Base-by-base conservation (phyloP, 1,140 invertebrate species). In the Argopecten irradians region DNA sequence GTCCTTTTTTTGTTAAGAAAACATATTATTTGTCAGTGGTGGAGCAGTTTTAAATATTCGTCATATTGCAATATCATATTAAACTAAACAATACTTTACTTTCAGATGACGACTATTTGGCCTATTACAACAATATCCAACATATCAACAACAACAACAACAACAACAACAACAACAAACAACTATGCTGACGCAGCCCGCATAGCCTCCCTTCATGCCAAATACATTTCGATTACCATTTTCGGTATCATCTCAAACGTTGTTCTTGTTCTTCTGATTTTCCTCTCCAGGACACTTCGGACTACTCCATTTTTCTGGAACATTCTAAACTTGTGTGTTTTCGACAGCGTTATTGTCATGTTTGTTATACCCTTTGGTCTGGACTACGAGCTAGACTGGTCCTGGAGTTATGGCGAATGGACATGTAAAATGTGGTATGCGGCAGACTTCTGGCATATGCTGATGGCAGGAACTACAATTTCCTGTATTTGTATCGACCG, bases 321-420 rank as follows among this genome's bases (percentile, higher is more conserved):
- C 55, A 71, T 71, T 11, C 55, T 71, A 0, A 71, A 71, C n/a
- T 11, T 71, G n/a, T 71, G 55, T 71, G 22, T 71, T 7, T 71
- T 28, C 55, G 55, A 71, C n/a, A 71, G 55, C 22, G 55, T 71
- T 8, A 71, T n/a, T 5, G 55, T 71, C 22, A 71, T 71, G 55
- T 71, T 71, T 71, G 55, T 71, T 28, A 71, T 71, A 8, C 55
- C 55, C 1, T 71, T 71, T 11, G 55, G 55, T 3, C 55, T 71
- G 55, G 55, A 71, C 55, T 71, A 71, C 16, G 55, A 71, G n/a
- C 55, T 71, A n/a, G n/a, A 71, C 55, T 71, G 55, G 55, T 71
- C 55, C 5, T 71, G 55, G 55, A 71, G 55, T 71, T 71, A 71
- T 11, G 55, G 22, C 2, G 55, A 28, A 5, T 71, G 55, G 55